phyloP scores from a whole-genome alignment of 2,888 invertebrate genomes.

The Idaea dimidiata region DNA sequence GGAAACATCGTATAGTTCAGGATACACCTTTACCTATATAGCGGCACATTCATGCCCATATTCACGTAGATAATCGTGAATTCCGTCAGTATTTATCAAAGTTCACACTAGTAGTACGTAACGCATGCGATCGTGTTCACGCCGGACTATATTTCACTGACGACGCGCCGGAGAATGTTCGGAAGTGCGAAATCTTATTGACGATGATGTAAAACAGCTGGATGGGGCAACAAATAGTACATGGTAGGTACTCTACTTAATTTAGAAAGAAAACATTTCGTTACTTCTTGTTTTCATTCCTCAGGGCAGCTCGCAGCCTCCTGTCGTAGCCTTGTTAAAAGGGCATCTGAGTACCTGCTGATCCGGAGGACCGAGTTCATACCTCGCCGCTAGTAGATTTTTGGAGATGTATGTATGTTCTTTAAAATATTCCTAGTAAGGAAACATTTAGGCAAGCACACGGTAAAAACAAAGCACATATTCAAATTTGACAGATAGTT shows the following conservation, averaged over 20 bases:
- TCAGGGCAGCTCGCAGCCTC: too few relatives aligned
- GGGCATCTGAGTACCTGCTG: too few relatives aligned
- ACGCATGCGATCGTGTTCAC: slow-evolving; percentile 25
- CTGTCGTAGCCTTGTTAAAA: too few relatives aligned
- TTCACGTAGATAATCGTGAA: slow-evolving; percentile 10
- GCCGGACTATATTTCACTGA: slow-evolving; percentile 51
- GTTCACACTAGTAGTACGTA: slow-evolving; percentile 25
- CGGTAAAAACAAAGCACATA: too few relatives aligned
- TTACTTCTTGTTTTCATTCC: too few relatives aligned
- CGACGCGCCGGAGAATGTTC: slow-evolving; percentile 48
- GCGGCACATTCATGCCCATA: not conserved
- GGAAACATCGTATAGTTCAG: not conserved
- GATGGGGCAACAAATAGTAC: slow-evolving; percentile 19
- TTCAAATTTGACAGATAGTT: too few relatives aligned
- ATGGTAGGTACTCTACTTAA: not conserved
- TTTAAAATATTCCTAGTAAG: too few relatives aligned
- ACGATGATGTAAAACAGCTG: slow-evolving; percentile 23
- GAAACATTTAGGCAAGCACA: too few relatives aligned
- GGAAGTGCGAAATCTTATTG: slow-evolving; percentile 47
- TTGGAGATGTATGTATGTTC: too few relatives aligned
- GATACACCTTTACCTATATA: not conserved
- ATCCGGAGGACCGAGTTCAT: too few relatives aligned
- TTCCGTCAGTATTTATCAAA: slow-evolving; percentile 22
- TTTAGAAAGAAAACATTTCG: too few relatives aligned
- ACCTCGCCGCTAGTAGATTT: too few relatives aligned